A percentile compares a stretch with the other conserved stretches of the same genome.
Evolutionary conservation across 2,888 invertebrate genomes (phyloP).

Genomic region (Macrosoma leucophasiata): DNA sequence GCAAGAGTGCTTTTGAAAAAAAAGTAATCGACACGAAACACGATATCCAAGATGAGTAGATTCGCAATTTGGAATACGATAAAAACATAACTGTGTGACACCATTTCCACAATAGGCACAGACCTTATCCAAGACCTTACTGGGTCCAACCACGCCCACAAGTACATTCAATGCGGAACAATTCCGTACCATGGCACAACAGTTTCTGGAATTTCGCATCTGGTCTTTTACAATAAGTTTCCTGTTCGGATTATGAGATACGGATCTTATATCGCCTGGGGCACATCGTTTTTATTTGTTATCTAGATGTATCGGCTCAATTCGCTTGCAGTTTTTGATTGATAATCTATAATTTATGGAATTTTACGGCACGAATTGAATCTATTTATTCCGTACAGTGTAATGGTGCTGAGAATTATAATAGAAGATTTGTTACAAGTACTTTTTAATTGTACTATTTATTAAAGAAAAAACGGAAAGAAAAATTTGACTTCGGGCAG

Average conservation of each 20-base stretch:
- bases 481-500: no score
- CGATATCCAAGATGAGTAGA: no score
- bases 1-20: no score
- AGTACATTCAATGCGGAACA: constrained; percentile 43
- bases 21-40: no score
- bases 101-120: constrained; percentile 19
- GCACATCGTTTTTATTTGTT: constrained; percentile 47
- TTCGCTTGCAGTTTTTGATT: constrained; percentile 38
- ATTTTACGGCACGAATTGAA: no score
- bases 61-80: constrained; percentile 5
- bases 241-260: constrained; percentile 72
- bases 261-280: constrained; percentile 59
- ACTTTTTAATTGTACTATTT: no score
- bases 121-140: no score
- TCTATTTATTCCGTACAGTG: no score
- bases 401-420: no score
- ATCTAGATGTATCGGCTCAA: constrained; percentile 42
- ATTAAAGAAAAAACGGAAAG: no score
- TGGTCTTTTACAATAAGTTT: constrained; percentile 63
- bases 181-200: constrained; percentile 36
- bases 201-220: constrained; percentile 68
- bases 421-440: no score
- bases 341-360: constrained; percentile 31
- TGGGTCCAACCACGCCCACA: constrained; percentile 64
- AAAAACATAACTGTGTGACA: constrained; percentile 26